Evolutionary conservation across 2,888 invertebrate species (phyloP), one percentile per base, ranked within the genome.

Genomic region (Parnassius apollo): DNA sequence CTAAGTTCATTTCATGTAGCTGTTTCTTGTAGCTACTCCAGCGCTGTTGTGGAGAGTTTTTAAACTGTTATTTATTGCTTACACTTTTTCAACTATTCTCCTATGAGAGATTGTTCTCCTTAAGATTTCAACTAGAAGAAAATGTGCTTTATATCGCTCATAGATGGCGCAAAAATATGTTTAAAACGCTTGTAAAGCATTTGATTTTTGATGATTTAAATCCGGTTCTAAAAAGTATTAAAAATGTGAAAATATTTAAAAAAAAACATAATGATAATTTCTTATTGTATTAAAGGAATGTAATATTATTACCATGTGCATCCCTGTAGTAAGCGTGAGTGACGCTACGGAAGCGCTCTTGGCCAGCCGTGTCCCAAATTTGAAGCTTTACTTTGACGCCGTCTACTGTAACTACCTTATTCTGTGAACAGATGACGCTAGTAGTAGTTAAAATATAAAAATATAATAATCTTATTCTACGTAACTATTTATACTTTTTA

Each of bases 331-430:
- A 98, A 9, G 98, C 97, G 78, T 97, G 97, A 10, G 98, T 98
- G 44, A 98, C 97, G 85, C 98, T 98, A 68, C 98, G 94, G 84
- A 98, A 98, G 76, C 98, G 94, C 87, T 98, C 98, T 81, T 98
- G 98, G 0, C 98, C 98, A 2, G 98, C 98, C 2, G 98, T 98
- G 91, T 98, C 98, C 98, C 98, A 98, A 80, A 98, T 98, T 93
- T 98, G 98, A 75, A 99, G 94, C 86, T 98, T 99, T 66, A 98
- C 97, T 85, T 96, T 96, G 65, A 95, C 93, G 70, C 95, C 94
- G 81, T 96, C 97, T 53, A 97, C 96, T 54, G 94, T 93, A 48
- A 97, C 96, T 77, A 96, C 94, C 92, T 97, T 97, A 82, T 96
- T 97, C 96, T 96, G 93, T 67, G 75, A 77, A 90, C 74, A 91